Percentiles rank a stretch among this genome's conserved stretches.
Evolutionary conservation across 2,797 vertebrate species (phyloP).

Genomic region (Macropus fuliginosus): DNA sequence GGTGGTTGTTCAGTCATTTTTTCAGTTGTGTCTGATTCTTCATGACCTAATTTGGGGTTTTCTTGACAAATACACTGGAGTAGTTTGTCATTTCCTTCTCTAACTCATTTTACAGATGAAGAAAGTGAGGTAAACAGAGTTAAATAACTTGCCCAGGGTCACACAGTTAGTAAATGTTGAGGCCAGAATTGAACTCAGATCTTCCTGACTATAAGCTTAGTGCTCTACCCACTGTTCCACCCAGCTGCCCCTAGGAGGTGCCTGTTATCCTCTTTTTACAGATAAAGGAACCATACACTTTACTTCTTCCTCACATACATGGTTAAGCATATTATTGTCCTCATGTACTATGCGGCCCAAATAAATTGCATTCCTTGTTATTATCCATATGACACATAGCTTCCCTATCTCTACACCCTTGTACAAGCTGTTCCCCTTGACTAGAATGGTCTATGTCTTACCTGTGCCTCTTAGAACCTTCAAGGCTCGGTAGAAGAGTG

Average conservation of each 20-base stretch:
- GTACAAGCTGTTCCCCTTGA: background rate
- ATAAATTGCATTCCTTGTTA: background rate
- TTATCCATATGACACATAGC: background rate
- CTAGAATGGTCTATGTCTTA: no score
- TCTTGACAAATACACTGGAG: background rate
- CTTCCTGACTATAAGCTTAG: background rate
- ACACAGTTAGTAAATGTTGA: background rate
- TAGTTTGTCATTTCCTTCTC: background rate
- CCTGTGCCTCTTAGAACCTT: no score
- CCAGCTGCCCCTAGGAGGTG: background rate
- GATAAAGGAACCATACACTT: background rate
- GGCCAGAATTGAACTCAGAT: background rate
- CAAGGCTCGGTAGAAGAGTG: no score
- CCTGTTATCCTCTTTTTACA: background rate
- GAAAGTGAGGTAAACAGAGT: background rate
- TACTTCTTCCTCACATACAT: no score
- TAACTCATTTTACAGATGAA: background rate
- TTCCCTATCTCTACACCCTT: background rate
- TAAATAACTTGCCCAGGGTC: background rate
- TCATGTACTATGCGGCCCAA: no score
- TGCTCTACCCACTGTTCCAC: background rate
- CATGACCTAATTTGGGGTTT: background rate
- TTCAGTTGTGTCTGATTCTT: background rate
- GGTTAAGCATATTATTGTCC: no score
- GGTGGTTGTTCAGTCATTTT: background rate